Base-by-base conservation (phyloP, 2,888 invertebrate genomes). In the Drosophila koepferae region DNA sequence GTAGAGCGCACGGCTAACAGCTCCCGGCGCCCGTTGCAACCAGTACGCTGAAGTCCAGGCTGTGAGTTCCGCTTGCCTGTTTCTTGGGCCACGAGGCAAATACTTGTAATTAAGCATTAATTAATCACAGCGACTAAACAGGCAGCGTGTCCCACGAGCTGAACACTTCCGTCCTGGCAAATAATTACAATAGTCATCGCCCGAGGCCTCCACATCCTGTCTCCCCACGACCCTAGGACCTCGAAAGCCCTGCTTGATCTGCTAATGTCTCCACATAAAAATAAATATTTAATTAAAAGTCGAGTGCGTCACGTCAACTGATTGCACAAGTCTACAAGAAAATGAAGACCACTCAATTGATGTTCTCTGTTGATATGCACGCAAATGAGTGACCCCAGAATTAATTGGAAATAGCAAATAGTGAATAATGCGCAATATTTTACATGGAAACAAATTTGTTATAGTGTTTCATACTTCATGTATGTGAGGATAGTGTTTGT, bases 231-330 rank as follows among this genome's bases (percentile, higher is more conserved):
- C 16, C 16, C 38, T 16, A 16, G 38, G 34, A n/a, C 20, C 51
- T 7, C 28, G 28, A 28, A 2, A 1, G 55, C 38, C 23, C 59
- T 4, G 23, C 40, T n/a, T 23, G 60, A 38, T 34, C 54, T 31
- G 70, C 64, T 81, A 81, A 84, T 86, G 82, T 80, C 66, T 44
- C 38, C 72, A 43, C 80, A 83, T 83, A 68, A 75, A 78, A 85
- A 78, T 87, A 83, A 87, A 87, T 86, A 85, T 86, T 87, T 85
- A 85, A 86, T 85, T 87, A 82, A 80, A 85, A 80, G 80, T 75
- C 70, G 60, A 74, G 54, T 56, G 60, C 51, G 49, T 60, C 18
- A 40, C 49, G 53, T 62, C 40, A 23, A 64, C 36, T 43, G 55
- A 54, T 38, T 60, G 56, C 46, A 59, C 54, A 23, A 34, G 34